Evolutionary conservation across 2,888 invertebrate species (phyloP), one percentile per base, ranked within the genome.

Genomic region (Cataglyphis altisquamis): DNA sequence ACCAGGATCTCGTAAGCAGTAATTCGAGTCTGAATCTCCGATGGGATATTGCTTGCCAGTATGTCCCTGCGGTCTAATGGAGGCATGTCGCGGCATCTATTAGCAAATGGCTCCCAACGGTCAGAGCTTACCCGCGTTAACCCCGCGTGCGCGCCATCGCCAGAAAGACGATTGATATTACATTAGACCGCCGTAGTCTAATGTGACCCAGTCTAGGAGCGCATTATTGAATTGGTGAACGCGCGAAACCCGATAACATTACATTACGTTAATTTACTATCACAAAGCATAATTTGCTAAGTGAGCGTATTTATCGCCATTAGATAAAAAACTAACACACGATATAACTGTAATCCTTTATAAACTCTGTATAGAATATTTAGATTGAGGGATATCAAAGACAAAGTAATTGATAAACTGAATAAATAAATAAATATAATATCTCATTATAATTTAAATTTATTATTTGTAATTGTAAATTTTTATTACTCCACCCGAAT

Each of bases 71-170:
- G 92, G 92, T 92, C 92, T 93, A 93, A 93, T 93, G 92, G 92
- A 92, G 88, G 92, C 89, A 92, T 92, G 92, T 93, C 92, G 92
- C 90, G 93, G 92, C 92, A 91, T 92, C 92, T 93, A 93, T 93
- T 93, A 93, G 93, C 92, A 93, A 93, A 93, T 93, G 93, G 93
- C 90, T 93, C 93, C 93, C 93, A 91, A 91, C 91, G 93, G 93
- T 91, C 93, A 92, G 90, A 75, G 89, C 91, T 89, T 91, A 91
- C 89, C 89, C 92, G 88, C 84, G 91, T 92, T 91, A 92, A 93
- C 92, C 91, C 90, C 52, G 89, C 75, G 85, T 83, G 86, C 87
- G 81, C 80, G 72, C 88, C 85, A 82, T 83, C 86, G 89, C 78
- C 87, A 86, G 91, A 91, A 91, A 91, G 91, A 91, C 91, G 90